These are phyloP conservation scores for Druceiella hillmani DNA, from an alignment of 2,888 invertebrate species.

Conservation along the genomic window DNA sequence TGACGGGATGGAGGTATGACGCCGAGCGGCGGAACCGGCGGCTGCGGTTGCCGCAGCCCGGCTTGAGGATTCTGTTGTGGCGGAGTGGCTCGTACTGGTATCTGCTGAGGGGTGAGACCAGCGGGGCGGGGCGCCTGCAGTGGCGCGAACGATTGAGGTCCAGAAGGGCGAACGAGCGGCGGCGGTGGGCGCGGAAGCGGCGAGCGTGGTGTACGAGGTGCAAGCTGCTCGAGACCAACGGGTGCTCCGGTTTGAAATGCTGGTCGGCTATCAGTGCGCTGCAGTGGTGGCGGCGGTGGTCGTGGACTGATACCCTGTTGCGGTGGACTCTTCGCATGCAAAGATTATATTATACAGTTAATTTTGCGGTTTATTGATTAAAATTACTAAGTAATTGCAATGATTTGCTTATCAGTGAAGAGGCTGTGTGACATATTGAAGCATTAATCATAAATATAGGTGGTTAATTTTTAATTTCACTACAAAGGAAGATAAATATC, in stretches of 20 bases:
- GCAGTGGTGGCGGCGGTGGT: conserved; percentile 27
- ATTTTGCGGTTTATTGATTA: no score
- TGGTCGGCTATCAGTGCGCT: conserved; percentile 29
- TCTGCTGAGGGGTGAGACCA: conserved; percentile 31
- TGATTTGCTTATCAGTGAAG: no score
- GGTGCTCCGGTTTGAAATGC: conserved; percentile 46
- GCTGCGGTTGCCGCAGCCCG: conserved; percentile 28
- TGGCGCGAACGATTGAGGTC: conserved; percentile 37
- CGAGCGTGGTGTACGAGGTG: conserved; percentile 32
- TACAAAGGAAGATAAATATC: no score
- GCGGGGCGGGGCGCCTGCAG: conserved; percentile 36
- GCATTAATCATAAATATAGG: no score
- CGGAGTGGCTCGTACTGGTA: no score
- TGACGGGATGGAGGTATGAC: conserved; percentile 16
- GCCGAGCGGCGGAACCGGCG: conserved; percentile 24
- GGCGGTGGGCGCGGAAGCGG: conserved; percentile 29
- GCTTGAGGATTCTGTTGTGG: no score
- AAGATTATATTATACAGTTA: no score
- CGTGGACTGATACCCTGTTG: no score
- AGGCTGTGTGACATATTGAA: no score
- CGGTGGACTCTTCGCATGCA: no score
- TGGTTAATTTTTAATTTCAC: no score
- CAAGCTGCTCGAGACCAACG: conserved; percentile 36
- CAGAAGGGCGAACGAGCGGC: conserved; percentile 35
- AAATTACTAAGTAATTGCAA: no score